phyloP scores from a whole-genome alignment of 2,888 invertebrate genomes.

The Globia sparganii region DNA sequence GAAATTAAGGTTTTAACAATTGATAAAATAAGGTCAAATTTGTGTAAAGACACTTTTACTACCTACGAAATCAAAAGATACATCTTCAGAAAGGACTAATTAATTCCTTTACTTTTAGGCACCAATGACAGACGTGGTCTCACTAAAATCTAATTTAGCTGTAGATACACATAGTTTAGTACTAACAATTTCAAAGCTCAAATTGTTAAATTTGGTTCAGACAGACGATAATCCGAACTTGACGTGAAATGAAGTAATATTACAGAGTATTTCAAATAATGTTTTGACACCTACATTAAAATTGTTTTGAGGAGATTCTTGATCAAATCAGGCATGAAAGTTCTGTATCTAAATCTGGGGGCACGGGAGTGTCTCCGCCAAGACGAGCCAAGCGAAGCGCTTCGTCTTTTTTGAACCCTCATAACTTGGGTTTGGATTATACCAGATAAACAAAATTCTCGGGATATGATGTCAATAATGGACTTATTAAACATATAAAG shows the following conservation, averaged over 20 bases:
- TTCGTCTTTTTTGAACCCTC: too few relatives aligned
- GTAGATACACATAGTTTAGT: conserved; percentile 19
- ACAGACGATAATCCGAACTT: conserved; percentile 5
- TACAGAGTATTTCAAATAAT: conserved; percentile 11
- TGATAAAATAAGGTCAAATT: background rate
- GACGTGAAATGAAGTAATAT: conserved; percentile 23
- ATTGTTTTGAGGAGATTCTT: background rate
- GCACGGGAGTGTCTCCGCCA: too few relatives aligned
- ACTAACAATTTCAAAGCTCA: conserved; percentile 33
- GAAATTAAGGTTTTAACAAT: background rate
- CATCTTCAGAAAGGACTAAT: conserved; percentile 2
- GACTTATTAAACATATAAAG: too few relatives aligned
- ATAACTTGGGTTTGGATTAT: too few relatives aligned
- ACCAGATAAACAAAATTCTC: too few relatives aligned
- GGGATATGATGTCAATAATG: too few relatives aligned
- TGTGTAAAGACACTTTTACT: background rate
- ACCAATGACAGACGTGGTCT: conserved; percentile 36
- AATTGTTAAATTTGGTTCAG: conserved; percentile 29
- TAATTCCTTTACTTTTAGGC: conserved; percentile 24
- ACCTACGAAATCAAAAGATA: background rate
- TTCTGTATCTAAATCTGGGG: background rate
- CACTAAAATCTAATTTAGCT: conserved; percentile 39
- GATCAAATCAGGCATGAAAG: background rate
- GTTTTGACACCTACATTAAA: background rate
- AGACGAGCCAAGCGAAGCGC: too few relatives aligned